Percentiles rank a stretch among this genome's conserved stretches.
Conservation (phyloP, 1,140 invertebrate species). For the Cyrtorhinus lividipennis region DNA sequence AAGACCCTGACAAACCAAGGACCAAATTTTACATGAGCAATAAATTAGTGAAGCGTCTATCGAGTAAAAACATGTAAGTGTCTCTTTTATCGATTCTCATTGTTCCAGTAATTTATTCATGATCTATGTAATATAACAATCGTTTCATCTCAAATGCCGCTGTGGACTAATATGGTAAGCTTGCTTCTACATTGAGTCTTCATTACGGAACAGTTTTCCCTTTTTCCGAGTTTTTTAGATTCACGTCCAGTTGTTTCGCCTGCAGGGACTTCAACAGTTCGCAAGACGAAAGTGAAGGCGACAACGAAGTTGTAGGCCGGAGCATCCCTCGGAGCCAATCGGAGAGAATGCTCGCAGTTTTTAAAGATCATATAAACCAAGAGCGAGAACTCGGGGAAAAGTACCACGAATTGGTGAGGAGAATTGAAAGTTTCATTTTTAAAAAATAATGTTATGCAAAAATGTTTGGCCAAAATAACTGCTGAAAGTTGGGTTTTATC, state of each 20-base stretch:
- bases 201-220: too few relatives aligned
- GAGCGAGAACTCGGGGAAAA: conserved; percentile 69
- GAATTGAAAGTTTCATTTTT: too few relatives aligned
- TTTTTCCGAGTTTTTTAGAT: too few relatives aligned
- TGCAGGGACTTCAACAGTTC: conserved; percentile 13
- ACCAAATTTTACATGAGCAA: conserved; percentile 57
- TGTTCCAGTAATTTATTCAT: too few relatives aligned
- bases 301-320: conserved; percentile 32
- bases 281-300: conserved; percentile 25
- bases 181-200: too few relatives aligned
- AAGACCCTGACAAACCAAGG: conserved; percentile 43
- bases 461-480: neutral
- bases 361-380: conserved; percentile 51
- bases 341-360: conserved; percentile 46
- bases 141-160: too few relatives aligned
- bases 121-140: too few relatives aligned
- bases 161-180: too few relatives aligned
- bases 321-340: conserved; percentile 46
- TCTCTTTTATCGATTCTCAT: neutral
- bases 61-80: conserved; percentile 68
- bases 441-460: neutral
- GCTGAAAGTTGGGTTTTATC: neutral
- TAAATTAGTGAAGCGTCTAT: conserved; percentile 60
- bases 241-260: too few relatives aligned
- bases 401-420: conserved; percentile 54